These are phyloP conservation scores for Cataglyphis rosenhaueri DNA, from an alignment of 2,888 invertebrate genomes.

Conservation along the genomic window DNA sequence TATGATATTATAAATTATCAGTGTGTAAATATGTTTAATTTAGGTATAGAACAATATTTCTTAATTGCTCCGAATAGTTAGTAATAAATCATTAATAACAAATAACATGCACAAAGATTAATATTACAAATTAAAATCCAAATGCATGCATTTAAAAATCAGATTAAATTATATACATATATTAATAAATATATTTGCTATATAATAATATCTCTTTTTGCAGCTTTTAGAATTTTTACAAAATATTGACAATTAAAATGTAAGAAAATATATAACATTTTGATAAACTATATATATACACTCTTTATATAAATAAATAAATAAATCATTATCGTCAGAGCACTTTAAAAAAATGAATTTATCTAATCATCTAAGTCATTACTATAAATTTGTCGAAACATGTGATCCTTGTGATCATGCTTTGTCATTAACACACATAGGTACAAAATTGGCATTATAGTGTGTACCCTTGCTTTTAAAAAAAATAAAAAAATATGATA, in stretches of 20 bases:
- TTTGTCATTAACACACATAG: background rate
- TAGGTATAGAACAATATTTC: background rate
- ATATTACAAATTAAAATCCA: slow-evolving; percentile 3
- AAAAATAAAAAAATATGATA: background rate
- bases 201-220: background rate
- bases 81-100: slow-evolving; percentile 14
- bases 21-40: background rate
- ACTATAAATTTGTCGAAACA: background rate
- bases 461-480: background rate
- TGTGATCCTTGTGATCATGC: background rate
- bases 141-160: slow-evolving; percentile 40
- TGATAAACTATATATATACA: background rate
- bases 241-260: background rate
- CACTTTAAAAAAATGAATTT: background rate
- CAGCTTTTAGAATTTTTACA: no score
- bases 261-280: background rate
- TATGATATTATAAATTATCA: background rate
- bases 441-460: background rate
- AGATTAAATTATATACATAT: background rate
- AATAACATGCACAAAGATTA: slow-evolving; percentile 11
- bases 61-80: background rate
- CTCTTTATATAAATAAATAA: background rate
- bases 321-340: no score
- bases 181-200: background rate
- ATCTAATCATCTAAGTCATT: background rate